Percentiles rank a stretch among this genome's conserved stretches.
Conservation (phyloP, 2,888 invertebrate species). For the Digitonthophagus gazella region DNA sequence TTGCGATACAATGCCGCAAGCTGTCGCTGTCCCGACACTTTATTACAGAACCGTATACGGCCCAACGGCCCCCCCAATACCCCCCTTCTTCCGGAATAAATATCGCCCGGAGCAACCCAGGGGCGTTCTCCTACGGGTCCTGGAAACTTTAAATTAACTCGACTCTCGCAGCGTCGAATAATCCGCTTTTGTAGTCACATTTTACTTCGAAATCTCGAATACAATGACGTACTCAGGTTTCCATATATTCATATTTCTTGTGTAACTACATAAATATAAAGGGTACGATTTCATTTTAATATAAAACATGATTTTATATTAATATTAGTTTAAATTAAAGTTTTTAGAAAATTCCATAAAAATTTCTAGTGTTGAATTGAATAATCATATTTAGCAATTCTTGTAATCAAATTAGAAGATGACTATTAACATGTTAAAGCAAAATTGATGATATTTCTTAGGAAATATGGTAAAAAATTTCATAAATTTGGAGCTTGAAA, state of each 20-base stretch:
- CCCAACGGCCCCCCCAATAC: not conserved
- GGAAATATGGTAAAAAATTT: too few species aligned
- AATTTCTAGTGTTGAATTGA: too few species aligned
- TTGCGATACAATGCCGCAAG: slow-evolving; percentile 29
- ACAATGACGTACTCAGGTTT: not conserved
- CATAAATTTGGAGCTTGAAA: too few species aligned
- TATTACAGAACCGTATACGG: not conserved
- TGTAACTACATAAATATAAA: too few species aligned
- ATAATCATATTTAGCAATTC: too few species aligned
- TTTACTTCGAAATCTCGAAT: not conserved
- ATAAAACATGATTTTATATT: too few species aligned
- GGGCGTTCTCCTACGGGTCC: not conserved
- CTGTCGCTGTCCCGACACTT: not conserved
- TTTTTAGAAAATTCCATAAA: too few species aligned
- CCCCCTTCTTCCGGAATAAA: not conserved
- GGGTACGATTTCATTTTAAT: too few species aligned
- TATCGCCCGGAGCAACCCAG: not conserved
- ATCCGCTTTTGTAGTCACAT: not conserved
- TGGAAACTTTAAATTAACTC: not conserved
- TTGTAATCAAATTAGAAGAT: too few species aligned
- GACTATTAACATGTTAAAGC: too few species aligned
- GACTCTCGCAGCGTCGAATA: not conserved
- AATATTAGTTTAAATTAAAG: too few species aligned
- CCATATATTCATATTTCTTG: not conserved
- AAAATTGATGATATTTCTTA: too few species aligned